Percentiles rank a stretch among this genome's conserved stretches.
These are phyloP conservation scores for Dipus sagitta DNA, from an alignment of 2,797 vertebrate species.

Conservation along the genomic window DNA sequence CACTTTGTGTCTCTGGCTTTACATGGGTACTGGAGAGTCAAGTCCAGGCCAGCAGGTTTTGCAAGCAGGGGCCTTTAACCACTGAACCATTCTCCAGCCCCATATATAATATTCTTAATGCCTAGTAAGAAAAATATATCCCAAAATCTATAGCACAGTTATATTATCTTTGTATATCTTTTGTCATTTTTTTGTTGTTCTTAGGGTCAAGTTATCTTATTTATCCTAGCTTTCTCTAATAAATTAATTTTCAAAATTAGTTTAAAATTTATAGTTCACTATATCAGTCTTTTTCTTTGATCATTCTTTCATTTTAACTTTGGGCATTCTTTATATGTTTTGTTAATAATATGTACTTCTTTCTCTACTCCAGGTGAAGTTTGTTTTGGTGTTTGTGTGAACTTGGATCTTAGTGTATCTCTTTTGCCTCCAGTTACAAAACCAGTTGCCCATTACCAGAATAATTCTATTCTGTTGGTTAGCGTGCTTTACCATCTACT, in stretches of 20 bases:
- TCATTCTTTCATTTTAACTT: conserved; percentile 37
- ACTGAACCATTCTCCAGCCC: not conserved
- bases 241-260: conserved; percentile 6
- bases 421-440: not conserved
- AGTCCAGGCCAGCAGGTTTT: no score
- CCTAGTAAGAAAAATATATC: not conserved
- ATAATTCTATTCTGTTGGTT: not conserved
- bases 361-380: not conserved
- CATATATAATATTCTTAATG: not conserved
- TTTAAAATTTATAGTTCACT: conserved; percentile 8
- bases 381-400: not conserved
- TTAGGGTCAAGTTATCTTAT: not conserved
- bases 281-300: conserved; percentile 5
- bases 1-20: no score
- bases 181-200: not conserved
- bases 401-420: not conserved
- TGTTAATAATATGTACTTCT: conserved; percentile 8
- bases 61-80: no score
- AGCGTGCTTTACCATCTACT: not conserved
- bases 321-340: not conserved
- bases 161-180: not conserved
- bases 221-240: conserved; percentile 21
- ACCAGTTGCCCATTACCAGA: not conserved
- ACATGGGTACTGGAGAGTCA: no score
- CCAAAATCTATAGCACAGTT: not conserved